phyloP scores from a whole-genome alignment of 2,888 invertebrate species.

The Oxycera nigricornis region DNA sequence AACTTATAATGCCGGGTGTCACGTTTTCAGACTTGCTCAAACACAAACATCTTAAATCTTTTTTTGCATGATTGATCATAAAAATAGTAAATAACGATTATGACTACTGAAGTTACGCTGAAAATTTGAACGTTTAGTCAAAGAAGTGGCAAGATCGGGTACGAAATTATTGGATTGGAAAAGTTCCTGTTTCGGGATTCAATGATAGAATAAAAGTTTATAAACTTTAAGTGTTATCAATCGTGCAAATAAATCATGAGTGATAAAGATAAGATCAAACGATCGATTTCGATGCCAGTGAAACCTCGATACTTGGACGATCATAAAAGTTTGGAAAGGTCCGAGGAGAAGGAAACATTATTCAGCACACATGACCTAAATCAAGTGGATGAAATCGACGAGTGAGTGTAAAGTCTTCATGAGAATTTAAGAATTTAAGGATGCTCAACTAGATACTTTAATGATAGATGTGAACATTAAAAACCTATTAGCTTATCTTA shows the following conservation, averaged over 20 bases:
- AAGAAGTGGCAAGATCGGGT: background rate
- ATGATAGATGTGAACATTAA: too few relatives aligned
- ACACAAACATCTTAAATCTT: background rate
- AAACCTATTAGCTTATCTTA: too few relatives aligned
- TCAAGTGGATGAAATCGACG: constrained; percentile 20
- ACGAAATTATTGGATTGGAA: too few relatives aligned
- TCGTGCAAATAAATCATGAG: too few relatives aligned
- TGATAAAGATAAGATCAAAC: constrained; percentile 50
- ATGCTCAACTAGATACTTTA: too few relatives aligned
- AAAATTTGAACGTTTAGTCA: too few relatives aligned
- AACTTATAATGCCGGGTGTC: too few relatives aligned
- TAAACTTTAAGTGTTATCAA: too few relatives aligned
- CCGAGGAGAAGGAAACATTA: constrained; percentile 58
- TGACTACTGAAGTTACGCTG: too few relatives aligned
- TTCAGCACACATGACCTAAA: constrained; percentile 26
- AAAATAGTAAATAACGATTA: background rate
- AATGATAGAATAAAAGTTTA: background rate
- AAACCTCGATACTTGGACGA: constrained; percentile 56
- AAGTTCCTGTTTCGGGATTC: too few relatives aligned
- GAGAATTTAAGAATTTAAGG: too few relatives aligned
- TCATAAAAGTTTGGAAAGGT: constrained; percentile 54
- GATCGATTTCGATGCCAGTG: constrained; percentile 59
- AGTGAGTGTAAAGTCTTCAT: too few relatives aligned
- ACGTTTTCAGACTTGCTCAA: background rate
- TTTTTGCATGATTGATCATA: background rate